These are phyloP conservation scores for Neogobius melanostomus DNA, from an alignment of 2,113 vertebrate species.

Conservation along the genomic window DNA sequence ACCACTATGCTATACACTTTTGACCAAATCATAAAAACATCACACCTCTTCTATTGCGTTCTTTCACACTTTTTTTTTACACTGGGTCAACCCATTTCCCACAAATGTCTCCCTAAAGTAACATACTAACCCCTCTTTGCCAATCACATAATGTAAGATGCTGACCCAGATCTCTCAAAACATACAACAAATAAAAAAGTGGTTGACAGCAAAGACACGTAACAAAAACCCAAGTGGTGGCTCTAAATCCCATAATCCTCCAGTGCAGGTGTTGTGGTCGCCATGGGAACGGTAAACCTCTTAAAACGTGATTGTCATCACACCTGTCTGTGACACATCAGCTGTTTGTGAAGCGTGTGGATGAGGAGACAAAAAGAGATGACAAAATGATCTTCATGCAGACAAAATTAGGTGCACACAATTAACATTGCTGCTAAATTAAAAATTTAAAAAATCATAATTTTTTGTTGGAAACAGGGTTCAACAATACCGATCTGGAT, in stretches of 20 bases:
- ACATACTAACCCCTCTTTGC: background rate
- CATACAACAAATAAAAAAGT: background rate
- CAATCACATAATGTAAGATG: background rate
- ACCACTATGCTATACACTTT: background rate
- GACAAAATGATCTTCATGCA: no score
- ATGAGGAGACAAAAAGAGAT: background rate
- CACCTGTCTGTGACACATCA: background rate
- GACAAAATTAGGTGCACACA: no score
- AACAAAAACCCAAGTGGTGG: background rate
- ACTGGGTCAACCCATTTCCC: background rate
- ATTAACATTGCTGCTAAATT: no score
- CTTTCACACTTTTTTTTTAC: background rate
- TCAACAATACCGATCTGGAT: no score
- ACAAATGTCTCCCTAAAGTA: background rate
- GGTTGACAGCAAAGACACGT: background rate
- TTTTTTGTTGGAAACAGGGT: no score
- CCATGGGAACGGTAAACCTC: background rate
- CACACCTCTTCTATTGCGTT: background rate
- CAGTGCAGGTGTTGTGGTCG: background rate
- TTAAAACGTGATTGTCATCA: background rate
- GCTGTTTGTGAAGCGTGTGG: background rate
- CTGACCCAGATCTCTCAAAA: background rate
- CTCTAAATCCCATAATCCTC: slow-evolving; percentile 1
- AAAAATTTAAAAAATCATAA: no score
- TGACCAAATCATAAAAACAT: background rate